A percentile compares a stretch with the other conserved stretches of the same genome.
Evolutionary conservation across 2,888 invertebrate genomes (phyloP).

Genomic region (Zeuzera pyrina): DNA sequence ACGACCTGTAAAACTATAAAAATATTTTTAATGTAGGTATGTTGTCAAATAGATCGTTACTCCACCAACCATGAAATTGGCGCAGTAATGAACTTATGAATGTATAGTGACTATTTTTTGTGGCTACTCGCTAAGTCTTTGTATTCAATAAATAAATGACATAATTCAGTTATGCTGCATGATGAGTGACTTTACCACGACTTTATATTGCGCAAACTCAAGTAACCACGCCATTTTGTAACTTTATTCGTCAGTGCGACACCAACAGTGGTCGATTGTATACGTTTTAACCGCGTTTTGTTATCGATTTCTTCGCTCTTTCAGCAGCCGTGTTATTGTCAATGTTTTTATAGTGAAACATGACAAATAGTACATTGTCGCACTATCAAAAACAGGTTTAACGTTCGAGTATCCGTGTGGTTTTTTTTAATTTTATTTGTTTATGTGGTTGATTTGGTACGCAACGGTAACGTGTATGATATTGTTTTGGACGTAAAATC

Average conservation of each 20-base stretch:
- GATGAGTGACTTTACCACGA: too few species aligned
- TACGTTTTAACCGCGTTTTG: constrained; percentile 30
- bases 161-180: too few species aligned
- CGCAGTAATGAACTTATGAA: too few species aligned
- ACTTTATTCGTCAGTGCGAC: constrained; percentile 42
- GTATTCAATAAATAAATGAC: too few species aligned
- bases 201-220: constrained; percentile 44
- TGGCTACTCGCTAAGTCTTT: too few species aligned
- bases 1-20: too few species aligned
- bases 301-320: constrained; percentile 36
- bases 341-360: constrained; percentile 45
- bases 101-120: too few species aligned
- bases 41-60: too few species aligned
- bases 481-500: constrained; percentile 28
- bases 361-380: constrained; percentile 34
- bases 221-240: constrained; percentile 37
- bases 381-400: constrained; percentile 7
- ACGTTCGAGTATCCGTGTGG: constrained; percentile 34
- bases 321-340: constrained; percentile 13
- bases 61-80: too few species aligned
- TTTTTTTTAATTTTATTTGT: constrained; percentile 20
- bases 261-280: constrained; percentile 20
- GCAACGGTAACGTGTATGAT: constrained; percentile 14
- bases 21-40: too few species aligned
- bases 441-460: constrained; percentile 11